These are phyloP conservation scores for Macrochelys suwanniensis DNA, from an alignment of 2,797 vertebrate species.

Conservation along the genomic window DNA sequence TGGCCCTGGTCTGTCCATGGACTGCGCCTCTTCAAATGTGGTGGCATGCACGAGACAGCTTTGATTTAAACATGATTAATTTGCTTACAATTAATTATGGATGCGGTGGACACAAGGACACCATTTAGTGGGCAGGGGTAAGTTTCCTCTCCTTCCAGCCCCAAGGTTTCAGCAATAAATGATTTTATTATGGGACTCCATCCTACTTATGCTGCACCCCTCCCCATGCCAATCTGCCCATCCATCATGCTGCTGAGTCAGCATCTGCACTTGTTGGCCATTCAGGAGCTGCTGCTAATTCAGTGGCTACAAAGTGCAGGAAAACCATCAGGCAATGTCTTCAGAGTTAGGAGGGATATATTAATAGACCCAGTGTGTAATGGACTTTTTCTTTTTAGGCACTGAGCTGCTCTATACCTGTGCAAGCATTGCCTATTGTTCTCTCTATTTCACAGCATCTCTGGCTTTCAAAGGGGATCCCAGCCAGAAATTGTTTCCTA, in stretches of 20 bases:
- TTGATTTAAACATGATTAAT: neutral
- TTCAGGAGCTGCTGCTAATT: neutral
- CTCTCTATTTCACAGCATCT: neutral
- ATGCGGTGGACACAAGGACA: conserved; percentile 8
- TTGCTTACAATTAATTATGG: conserved; percentile 33
- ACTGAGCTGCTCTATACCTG: neutral
- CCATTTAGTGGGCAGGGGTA: neutral
- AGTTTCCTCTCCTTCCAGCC: neutral
- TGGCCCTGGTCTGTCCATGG: conserved; percentile 30
- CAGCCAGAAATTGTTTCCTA: neutral
- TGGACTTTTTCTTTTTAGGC: neutral
- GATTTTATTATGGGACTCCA: neutral
- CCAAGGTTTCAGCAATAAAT: neutral
- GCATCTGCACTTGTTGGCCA: neutral
- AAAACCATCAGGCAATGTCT: neutral
- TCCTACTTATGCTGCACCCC: neutral
- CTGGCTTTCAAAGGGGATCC: neutral
- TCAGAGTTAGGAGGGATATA: neutral
- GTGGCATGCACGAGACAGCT: neutral
- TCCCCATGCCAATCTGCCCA: neutral
- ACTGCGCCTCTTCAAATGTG: conserved; percentile 20
- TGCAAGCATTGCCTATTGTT: neutral
- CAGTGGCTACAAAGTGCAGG: neutral
- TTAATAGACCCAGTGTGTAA: neutral
- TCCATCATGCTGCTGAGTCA: neutral